A percentile compares a stretch with the other conserved stretches of the same genome.
Conservation (phyloP, 2,888 invertebrate genomes). For the Nomada hirtipes region DNA sequence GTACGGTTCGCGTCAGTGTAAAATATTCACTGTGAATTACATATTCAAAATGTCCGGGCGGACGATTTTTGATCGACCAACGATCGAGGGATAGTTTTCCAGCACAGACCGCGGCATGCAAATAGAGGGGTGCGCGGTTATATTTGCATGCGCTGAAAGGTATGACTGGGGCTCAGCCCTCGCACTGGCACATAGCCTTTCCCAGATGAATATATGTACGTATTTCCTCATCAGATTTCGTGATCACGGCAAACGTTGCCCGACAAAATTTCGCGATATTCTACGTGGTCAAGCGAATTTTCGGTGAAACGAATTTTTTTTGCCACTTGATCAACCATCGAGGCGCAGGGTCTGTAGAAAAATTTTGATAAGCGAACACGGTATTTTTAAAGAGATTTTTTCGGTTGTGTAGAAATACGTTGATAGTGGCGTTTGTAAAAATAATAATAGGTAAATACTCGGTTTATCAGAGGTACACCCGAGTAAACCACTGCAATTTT, state of each 20-base stretch:
- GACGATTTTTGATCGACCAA: slow-evolving; percentile 68
- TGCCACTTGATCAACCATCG: not conserved
- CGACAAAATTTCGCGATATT: slow-evolving; percentile 33
- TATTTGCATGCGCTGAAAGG: slow-evolving; percentile 76
- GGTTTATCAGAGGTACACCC: no score
- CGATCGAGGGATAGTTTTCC: slow-evolving; percentile 73
- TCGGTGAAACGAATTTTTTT: not conserved
- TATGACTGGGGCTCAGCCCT: slow-evolving; percentile 45
- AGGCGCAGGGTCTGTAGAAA: not conserved
- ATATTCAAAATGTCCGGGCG: slow-evolving; percentile 65
- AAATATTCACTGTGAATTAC: slow-evolving; percentile 62
- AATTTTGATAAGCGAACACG: not conserved
- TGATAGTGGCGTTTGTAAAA: no score
- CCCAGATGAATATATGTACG: slow-evolving; percentile 41
- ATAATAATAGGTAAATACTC: no score
- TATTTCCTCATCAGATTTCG: slow-evolving; percentile 58
- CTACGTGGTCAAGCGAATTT: no score
- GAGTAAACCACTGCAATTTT: not conserved
- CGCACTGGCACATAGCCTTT: slow-evolving; percentile 19
- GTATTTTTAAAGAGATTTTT: not conserved
- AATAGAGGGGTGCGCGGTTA: slow-evolving; percentile 65
- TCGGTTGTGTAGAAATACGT: no score
- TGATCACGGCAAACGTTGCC: slow-evolving; percentile 40
- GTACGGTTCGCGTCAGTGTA: slow-evolving; percentile 33
- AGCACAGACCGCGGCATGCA: slow-evolving; percentile 74